Evolutionary conservation across 2,797 vertebrate genomes (phyloP).

Genomic region (Melopsittacus undulatus): DNA sequence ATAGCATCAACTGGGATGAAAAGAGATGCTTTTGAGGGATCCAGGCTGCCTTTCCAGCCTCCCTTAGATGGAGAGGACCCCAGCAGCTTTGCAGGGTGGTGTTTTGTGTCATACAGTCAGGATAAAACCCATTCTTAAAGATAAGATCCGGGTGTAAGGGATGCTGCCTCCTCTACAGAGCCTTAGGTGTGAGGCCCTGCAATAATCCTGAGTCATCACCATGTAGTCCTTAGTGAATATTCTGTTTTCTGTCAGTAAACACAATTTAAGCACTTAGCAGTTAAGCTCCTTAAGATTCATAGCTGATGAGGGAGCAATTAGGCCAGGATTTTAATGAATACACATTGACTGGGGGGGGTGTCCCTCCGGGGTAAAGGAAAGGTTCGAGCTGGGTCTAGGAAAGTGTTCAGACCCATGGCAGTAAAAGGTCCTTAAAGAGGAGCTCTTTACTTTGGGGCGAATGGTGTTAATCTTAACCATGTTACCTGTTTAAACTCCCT

Average conservation of each 20-base stretch:
- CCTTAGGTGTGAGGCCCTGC: not conserved
- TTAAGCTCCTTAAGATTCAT: conserved; percentile 76
- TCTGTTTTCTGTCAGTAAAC: conserved; percentile 74
- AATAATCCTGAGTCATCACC: conserved; percentile 51
- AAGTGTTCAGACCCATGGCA: not conserved
- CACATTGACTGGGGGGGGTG: conserved; percentile 46
- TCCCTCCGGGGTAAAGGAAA: conserved; percentile 50
- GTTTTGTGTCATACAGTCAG: not conserved
- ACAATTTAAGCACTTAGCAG: conserved; percentile 72
- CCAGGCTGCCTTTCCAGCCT: not conserved
- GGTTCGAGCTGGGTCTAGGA: conserved; percentile 41
- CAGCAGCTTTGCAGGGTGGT: not conserved
- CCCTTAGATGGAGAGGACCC: not conserved
- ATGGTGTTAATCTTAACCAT: conserved; percentile 30
- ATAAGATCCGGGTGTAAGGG: not conserved
- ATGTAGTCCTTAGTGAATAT: conserved; percentile 66
- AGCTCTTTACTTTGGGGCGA: conserved; percentile 43
- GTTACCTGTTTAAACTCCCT: not conserved
- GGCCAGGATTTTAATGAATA: conserved; percentile 72
- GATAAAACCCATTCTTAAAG: not conserved
- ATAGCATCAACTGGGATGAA: not conserved
- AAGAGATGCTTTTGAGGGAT: not conserved
- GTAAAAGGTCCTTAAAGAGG: conserved; percentile 41
- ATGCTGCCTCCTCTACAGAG: not conserved
- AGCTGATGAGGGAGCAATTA: conserved; percentile 77